Percentiles rank a stretch among this genome's conserved stretches.
Conservation (phyloP, 2,113 vertebrate genomes). For the Pygathrix nemaeus region DNA sequence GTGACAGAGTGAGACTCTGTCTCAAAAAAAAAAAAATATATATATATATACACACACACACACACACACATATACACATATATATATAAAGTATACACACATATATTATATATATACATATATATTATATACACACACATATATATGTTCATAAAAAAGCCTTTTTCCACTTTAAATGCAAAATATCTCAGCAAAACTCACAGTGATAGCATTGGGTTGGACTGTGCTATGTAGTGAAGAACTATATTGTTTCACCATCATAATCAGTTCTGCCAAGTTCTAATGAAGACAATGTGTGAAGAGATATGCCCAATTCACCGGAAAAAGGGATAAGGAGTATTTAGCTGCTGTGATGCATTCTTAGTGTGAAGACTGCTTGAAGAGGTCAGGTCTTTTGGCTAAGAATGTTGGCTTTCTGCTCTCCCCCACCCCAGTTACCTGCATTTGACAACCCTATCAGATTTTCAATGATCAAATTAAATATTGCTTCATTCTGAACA, state of each 20-base stretch:
- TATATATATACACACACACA: no score
- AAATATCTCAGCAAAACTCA: slow-evolving; percentile 30
- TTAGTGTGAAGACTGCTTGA: neutral
- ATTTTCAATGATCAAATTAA: neutral
- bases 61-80: accelerated
- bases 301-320: neutral
- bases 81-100: no score
- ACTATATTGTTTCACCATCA: neutral
- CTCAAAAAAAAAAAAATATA: no score
- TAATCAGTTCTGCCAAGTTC: slow-evolving; percentile 1
- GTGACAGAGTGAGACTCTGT: no score
- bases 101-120: no score
- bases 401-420: neutral
- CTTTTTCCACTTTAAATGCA: slow-evolving; percentile 54
- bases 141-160: neutral
- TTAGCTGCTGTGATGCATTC: neutral
- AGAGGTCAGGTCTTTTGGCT: neutral
- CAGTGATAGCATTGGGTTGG: neutral
- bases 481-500: neutral
- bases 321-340: neutral
- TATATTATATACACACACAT: no score
- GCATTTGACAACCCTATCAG: neutral
- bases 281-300: neutral
- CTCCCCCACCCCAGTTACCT: neutral
- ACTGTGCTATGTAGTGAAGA: neutral